Conservation (phyloP, 1,140 invertebrate species). For the Cotesia vestalis region DNA sequence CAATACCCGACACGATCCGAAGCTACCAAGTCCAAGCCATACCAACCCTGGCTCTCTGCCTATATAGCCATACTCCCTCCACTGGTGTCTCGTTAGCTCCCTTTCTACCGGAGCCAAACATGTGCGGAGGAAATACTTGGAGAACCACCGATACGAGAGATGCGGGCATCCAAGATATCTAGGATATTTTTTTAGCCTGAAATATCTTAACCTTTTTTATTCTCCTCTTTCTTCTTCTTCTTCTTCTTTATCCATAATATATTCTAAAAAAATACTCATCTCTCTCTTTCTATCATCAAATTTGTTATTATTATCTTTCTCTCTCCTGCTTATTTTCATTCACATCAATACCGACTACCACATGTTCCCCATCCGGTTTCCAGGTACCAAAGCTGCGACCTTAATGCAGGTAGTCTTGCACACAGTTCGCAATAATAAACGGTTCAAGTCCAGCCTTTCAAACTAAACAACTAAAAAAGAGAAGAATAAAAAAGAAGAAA, state of each 20-base stretch:
- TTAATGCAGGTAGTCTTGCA: slow-evolving; percentile 1
- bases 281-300: slow-evolving; percentile 4
- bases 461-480: not conserved
- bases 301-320: not conserved
- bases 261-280: not conserved
- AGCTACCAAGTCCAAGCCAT: slow-evolving; percentile 58
- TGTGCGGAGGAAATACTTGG: slow-evolving; percentile 18
- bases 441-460: not conserved
- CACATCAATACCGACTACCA: slow-evolving; percentile 17
- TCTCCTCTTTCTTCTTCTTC: not conserved
- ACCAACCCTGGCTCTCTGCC: slow-evolving; percentile 41
- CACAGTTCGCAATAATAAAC: not conserved
- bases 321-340: not conserved
- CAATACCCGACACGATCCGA: slow-evolving; percentile 63
- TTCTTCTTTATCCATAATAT: not conserved
- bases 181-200: slow-evolving; percentile 5
- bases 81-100: slow-evolving; percentile 37
- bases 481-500: no score
- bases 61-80: slow-evolving; percentile 37
- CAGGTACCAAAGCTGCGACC: slow-evolving; percentile 19
- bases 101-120: slow-evolving; percentile 40
- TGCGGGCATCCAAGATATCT: slow-evolving; percentile 12
- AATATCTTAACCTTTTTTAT: not conserved
- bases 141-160: slow-evolving; percentile 16
- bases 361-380: slow-evolving; percentile 33